Evolutionary conservation across 1,140 invertebrate species (phyloP).

Genomic region (Vanessa tameamea): DNA sequence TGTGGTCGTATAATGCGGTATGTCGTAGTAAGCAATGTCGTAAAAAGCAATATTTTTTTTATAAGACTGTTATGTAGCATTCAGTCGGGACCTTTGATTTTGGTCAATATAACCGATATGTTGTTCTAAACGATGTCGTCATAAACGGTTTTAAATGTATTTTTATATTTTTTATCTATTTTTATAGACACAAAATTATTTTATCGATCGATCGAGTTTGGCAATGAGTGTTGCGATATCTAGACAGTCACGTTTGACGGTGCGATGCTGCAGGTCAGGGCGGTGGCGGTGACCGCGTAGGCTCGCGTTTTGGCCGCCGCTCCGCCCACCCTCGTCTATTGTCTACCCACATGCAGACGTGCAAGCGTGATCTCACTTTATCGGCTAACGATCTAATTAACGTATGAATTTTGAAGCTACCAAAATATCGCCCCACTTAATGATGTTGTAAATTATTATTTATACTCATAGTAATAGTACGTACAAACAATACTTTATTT

Average conservation of each 20-base stretch:
- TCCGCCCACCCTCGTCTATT: slow-evolving; percentile 64
- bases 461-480: background rate
- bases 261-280: slow-evolving; percentile 20
- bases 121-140: too few relatives aligned
- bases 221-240: background rate
- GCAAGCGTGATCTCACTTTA: slow-evolving; percentile 62
- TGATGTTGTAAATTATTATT: background rate
- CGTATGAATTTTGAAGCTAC: slow-evolving; percentile 30
- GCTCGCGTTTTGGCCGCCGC: slow-evolving; percentile 61
- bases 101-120: too few relatives aligned
- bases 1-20: too few relatives aligned
- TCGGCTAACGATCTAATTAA: slow-evolving; percentile 52
- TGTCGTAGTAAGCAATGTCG: too few relatives aligned
- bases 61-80: too few relatives aligned
- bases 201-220: too few relatives aligned
- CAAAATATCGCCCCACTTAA: slow-evolving; percentile 17
- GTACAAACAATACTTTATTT: background rate
- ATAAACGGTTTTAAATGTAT: too few relatives aligned
- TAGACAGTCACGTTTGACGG: slow-evolving; percentile 14
- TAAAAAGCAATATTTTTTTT: too few relatives aligned
- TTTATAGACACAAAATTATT: background rate
- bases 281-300: slow-evolving; percentile 54
- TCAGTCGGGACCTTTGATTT: too few relatives aligned
- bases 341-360: slow-evolving; percentile 60
- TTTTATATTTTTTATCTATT: too few relatives aligned